Evolutionary conservation across 1,140 invertebrate species (phyloP), one percentile per base, ranked within the genome.

Genomic region (Rhagoletis pomonella): DNA sequence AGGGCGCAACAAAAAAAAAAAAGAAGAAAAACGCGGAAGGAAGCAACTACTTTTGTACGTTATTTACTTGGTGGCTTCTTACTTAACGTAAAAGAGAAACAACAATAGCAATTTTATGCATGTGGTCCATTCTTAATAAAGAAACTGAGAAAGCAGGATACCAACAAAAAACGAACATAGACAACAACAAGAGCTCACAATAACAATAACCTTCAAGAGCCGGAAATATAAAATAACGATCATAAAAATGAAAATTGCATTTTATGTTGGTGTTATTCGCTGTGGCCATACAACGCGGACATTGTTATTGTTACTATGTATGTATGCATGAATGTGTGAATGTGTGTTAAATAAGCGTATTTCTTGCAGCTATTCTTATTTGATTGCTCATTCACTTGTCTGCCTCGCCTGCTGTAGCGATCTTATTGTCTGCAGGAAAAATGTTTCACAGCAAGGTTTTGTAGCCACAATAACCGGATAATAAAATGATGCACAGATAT

Each of bases 211-310:
- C 47, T 81, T 58, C 73, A 81, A 81, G 73, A 81, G 47, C 10
- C 44, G 73, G 73, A 81, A 81, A 81, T 81, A 81, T 81, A 81
- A 81, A 81, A 81, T 55, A 81, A 81, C 73, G 73, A 58, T 81
- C 73, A n/a, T 81, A 73, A 81, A 81, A 81, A 81, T 58, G 47
- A 81, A 81, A 55, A 81, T 73, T 81, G 73, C 73, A 73, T 73
- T 73, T 73, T 73, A 73, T 73, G 67, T 73, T 73, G 67, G 39
- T 73, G 67, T 73, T 73, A 73, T 47, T 14, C 42, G 4, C 42
- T n/a, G 42, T 73, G 67, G 67, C 67, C 44, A 73, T 47, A 73
- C 44, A 44, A n/a, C 42, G 67, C 17, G 60, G 60, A 62, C 60
- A 14, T 29, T 67, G 64, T 19, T 67, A 67, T 67, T 67, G 7